Conservation (phyloP, 2,888 invertebrate genomes). For the Callyntrura sp. region DNA sequence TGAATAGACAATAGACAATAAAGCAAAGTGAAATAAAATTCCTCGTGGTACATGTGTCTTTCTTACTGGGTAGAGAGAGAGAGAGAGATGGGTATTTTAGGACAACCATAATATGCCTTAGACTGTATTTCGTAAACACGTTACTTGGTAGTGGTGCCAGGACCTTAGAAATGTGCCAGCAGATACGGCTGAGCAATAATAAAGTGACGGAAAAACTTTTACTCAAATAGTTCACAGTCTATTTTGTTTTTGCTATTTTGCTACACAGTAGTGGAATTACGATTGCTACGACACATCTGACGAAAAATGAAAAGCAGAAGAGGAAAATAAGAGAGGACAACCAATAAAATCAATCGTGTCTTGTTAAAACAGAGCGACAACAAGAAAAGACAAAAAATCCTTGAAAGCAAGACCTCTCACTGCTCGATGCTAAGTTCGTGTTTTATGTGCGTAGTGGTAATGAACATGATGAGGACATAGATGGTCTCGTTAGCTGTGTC, state of each 20-base stretch:
- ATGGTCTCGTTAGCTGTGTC: constrained; percentile 11
- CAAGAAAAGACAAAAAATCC: constrained; percentile 25
- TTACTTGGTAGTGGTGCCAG: not conserved
- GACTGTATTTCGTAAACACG: not conserved
- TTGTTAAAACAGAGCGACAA: constrained; percentile 55
- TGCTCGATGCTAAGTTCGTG: not conserved
- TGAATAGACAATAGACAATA: not conserved
- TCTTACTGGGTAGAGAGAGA: no score
- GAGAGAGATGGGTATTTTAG: no score
- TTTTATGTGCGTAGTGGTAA: constrained; percentile 31
- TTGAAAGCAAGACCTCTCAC: not conserved
- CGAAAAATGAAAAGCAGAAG: not conserved
- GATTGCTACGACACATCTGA: not conserved
- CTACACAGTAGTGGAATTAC: not conserved
- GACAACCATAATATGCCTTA: no score
- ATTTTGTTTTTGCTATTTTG: not conserved
- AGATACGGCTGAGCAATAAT: not conserved
- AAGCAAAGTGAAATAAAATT: not conserved
- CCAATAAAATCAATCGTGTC: constrained; percentile 69
- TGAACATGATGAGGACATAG: constrained; percentile 30
- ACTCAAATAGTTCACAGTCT: not conserved
- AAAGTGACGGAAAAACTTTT: not conserved
- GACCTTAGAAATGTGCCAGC: no score
- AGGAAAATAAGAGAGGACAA: constrained; percentile 43
- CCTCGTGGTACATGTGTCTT: no score